These are phyloP conservation scores for Coluber constrictor DNA, from an alignment of 2,797 vertebrate genomes.

Conservation along the genomic window DNA sequence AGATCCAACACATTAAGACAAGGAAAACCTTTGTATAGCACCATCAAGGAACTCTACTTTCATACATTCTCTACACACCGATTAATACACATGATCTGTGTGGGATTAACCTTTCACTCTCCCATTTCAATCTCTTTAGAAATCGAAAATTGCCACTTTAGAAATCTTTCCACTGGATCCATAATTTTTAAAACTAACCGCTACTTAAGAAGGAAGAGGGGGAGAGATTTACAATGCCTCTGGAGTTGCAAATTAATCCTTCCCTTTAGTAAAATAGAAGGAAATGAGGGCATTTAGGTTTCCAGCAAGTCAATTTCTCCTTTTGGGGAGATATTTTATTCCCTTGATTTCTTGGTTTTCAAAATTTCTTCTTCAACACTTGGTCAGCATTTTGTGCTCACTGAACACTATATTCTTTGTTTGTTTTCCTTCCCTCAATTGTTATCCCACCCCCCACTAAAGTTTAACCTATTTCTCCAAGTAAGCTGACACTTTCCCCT, in stretches of 20 bases:
- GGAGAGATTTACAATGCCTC: background rate
- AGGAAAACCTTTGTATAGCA: background rate
- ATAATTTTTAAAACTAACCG: background rate
- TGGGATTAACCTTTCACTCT: background rate
- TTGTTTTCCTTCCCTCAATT: background rate
- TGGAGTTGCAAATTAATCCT: background rate
- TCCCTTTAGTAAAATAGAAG: background rate
- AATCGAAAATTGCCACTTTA: background rate
- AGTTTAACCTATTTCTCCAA: background rate
- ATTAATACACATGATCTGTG: background rate
- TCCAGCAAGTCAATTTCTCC: background rate
- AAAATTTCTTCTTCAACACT: background rate
- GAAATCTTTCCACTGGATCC: background rate
- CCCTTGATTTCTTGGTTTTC: background rate
- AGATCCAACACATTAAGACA: background rate
- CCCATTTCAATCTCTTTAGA: background rate
- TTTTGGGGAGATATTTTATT: background rate
- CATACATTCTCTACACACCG: background rate
- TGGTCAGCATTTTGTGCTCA: background rate
- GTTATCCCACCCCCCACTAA: background rate
- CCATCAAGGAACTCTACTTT: background rate
- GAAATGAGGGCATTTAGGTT: background rate
- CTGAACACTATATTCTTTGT: background rate
- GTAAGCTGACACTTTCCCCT: background rate
- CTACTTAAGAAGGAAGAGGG: background rate